These are phyloP conservation scores for Ichneumoninae sp. DNA, from an alignment of 2,888 invertebrate genomes.

Conservation along the genomic window DNA sequence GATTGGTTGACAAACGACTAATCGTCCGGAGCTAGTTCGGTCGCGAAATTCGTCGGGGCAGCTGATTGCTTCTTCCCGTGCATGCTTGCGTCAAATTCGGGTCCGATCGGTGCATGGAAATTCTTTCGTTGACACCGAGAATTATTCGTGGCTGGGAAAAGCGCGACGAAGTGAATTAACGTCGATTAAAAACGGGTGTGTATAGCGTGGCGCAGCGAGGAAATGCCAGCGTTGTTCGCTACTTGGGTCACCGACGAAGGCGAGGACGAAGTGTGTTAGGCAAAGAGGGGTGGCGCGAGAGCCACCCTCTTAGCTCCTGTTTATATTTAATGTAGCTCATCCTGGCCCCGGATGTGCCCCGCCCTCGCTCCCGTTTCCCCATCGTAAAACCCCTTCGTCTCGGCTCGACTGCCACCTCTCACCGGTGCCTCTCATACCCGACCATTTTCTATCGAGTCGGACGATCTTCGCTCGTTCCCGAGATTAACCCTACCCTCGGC, in stretches of 20 bases:
- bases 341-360: slow-evolving; percentile 70
- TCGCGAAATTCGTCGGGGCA: too few species aligned
- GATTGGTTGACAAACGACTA: too few species aligned
- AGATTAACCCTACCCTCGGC: slow-evolving; percentile 37
- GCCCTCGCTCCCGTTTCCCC: slow-evolving; percentile 61
- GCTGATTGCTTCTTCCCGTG: too few species aligned
- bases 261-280: slow-evolving; percentile 9
- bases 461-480: slow-evolving; percentile 39
- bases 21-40: too few species aligned
- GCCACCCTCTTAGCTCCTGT: slow-evolving; percentile 61
- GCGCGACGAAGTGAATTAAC: background rate
- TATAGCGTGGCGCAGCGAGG: background rate
- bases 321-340: slow-evolving; percentile 75
- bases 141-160: background rate
- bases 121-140: background rate
- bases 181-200: background rate
- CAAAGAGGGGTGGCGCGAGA: background rate
- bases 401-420: background rate
- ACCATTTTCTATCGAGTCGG: slow-evolving; percentile 43
- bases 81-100: too few species aligned
- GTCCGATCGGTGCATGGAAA: background rate
- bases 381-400: slow-evolving; percentile 41
- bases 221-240: background rate
- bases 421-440: slow-evolving; percentile 23
- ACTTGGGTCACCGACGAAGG: background rate